These are phyloP conservation scores for Xiphophorus couchianus DNA, from an alignment of 2,113 vertebrate genomes.

Conservation along the genomic window DNA sequence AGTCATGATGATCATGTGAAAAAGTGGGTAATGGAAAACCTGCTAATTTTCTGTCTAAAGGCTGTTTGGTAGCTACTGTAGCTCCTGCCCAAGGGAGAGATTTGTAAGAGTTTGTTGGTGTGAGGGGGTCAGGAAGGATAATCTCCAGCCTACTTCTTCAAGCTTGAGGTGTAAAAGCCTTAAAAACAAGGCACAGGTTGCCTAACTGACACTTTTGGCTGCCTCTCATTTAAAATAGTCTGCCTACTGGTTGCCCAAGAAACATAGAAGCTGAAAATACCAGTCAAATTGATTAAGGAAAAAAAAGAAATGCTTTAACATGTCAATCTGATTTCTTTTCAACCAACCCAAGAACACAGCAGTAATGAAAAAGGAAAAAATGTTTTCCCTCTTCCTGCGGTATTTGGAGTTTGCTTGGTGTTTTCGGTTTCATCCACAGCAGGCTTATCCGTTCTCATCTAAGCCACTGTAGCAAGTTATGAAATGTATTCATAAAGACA, in stretches of 20 bases:
- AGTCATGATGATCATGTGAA: background rate
- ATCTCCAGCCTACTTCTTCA: background rate
- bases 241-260: background rate
- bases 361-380: background rate
- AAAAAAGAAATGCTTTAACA: too few species aligned
- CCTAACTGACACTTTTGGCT: background rate
- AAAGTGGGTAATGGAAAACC: too few species aligned
- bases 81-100: background rate
- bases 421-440: slow-evolving; percentile 16
- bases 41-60: too few species aligned
- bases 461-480: slow-evolving; percentile 12
- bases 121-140: background rate
- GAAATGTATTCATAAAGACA: slow-evolving; percentile 56
- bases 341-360: background rate
- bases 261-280: background rate
- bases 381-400: slow-evolving; percentile 7
- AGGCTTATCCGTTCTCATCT: slow-evolving; percentile 18
- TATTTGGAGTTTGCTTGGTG: slow-evolving; percentile 25
- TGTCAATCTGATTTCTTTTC: too few species aligned
- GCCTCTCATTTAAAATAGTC: background rate
- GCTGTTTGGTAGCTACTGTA: background rate
- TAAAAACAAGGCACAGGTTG: background rate
- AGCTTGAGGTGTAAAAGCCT: background rate
- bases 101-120: background rate
- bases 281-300: too few species aligned